Base-by-base conservation (phyloP, 2,888 invertebrate species). In the Acronicta aceris region DNA sequence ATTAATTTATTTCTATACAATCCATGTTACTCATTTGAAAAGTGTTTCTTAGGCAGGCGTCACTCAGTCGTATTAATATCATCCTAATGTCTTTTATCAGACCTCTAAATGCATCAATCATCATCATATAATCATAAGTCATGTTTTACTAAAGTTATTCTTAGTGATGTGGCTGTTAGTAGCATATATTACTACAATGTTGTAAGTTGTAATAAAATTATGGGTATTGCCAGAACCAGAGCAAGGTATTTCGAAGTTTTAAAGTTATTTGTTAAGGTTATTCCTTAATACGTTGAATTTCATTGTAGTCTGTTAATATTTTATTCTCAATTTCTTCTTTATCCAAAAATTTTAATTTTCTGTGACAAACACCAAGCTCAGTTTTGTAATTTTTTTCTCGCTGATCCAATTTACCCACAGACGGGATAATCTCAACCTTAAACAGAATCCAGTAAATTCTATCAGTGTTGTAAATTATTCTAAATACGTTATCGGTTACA, bases 1-100 rank as follows among this genome's bases (percentile, higher is more conserved):
- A 92, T 93, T 92, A 90, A 92, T 92, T 89, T 90, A 88, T 90
- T 87, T 88, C 75, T 82, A 84, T 76, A 78, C 83, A 87, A 88
- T 86, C 83, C 82, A 79, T 86, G 85, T 84, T 82, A 88, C 83
- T 86, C 87, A 89, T 89, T 81, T 84, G 81, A 83, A 85, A 86
- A 85, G 76, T 82, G 81, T 82, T 86, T 83, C 81, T 81, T 81
- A 78, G 81, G 40, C 33, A 59, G 64, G 75, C 63, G 72, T 76
- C 78, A 76, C 78, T 71, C 59, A 76, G 72, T 66, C 42, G 21
- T 53, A 66, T 62, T 67, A 74, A 65, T 78, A 72, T 76, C 74
- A 74, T 74, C 65, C 71, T 80, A 79, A 81, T 81, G 79, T 70
- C 80, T 76, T 74, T 72, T 67, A 65, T 71, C 64, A 59, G 58